Conservation (phyloP, 2,888 invertebrate species). For the Magallana nippona region DNA sequence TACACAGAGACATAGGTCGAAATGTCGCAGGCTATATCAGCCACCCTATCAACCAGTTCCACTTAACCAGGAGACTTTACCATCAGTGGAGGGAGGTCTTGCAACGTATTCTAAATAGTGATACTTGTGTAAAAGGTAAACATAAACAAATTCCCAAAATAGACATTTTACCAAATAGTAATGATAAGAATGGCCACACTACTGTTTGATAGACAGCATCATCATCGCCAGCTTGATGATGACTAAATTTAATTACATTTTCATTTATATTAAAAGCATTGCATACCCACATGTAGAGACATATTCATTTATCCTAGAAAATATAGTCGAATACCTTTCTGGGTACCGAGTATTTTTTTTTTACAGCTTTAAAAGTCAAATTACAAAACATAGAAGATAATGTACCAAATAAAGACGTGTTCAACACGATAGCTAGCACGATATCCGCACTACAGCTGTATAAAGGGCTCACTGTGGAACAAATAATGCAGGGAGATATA, state of each 20-base stretch:
- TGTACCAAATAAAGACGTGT: slow-evolving; percentile 54
- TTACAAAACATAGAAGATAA: slow-evolving; percentile 63
- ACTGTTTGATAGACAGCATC: too few species aligned
- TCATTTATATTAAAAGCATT: too few species aligned
- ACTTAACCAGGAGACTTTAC: slow-evolving; percentile 63
- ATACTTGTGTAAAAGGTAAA: slow-evolving; percentile 64
- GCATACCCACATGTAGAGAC: too few species aligned
- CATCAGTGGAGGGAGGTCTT: slow-evolving; percentile 60
- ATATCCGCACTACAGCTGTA: slow-evolving; percentile 55
- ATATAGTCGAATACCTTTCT: too few species aligned
- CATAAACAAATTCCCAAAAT: neutral
- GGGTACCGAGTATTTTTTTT: neutral
- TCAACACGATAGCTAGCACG: slow-evolving; percentile 50
- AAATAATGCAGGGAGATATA: slow-evolving; percentile 54
- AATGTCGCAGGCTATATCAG: slow-evolving; percentile 56
- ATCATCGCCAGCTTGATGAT: too few species aligned
- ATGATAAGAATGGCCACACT: too few species aligned
- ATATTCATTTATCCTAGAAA: too few species aligned
- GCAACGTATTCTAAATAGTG: slow-evolving; percentile 56
- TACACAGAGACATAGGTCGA: slow-evolving; percentile 56
- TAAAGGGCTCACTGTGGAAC: slow-evolving; percentile 49
- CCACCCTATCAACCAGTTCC: slow-evolving; percentile 68
- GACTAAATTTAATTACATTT: too few species aligned
- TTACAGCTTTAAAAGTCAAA: slow-evolving; percentile 52
- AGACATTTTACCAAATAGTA: neutral